Conservation (phyloP, 2,113 vertebrate genomes). For the Gopherus flavomarginatus region DNA sequence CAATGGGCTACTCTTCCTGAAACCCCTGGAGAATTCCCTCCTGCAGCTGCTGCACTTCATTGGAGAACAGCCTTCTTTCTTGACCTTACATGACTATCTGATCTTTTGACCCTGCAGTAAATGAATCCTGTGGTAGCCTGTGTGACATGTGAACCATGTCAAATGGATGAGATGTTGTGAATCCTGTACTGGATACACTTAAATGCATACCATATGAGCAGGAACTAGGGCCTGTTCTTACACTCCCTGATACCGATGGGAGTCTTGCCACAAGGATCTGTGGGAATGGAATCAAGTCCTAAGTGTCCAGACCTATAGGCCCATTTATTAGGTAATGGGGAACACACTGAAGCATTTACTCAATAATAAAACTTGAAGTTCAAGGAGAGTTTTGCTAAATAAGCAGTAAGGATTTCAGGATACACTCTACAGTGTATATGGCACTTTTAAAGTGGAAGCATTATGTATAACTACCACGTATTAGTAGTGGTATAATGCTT, state of each 20-base stretch:
- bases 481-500: background rate
- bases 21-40: background rate
- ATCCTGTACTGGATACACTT: background rate
- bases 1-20: background rate
- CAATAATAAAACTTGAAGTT: background rate
- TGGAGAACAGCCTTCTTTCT: background rate
- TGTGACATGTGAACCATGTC: background rate
- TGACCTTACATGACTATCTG: slow-evolving; percentile 13
- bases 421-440: background rate
- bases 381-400: background rate
- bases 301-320: background rate
- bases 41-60: background rate
- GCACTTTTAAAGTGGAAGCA: background rate
- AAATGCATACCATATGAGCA: background rate
- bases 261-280: background rate
- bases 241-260: background rate
- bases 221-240: background rate
- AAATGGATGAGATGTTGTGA: background rate
- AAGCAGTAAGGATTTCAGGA: background rate
- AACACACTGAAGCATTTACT: background rate
- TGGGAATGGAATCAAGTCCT: background rate
- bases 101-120: background rate
- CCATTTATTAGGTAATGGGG: background rate
- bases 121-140: background rate
- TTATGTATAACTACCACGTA: background rate